Evolutionary conservation across 30 jellyfish, hydroid and myxozoan genomes (phyloP).

Genomic region (Rhopilema esculentum): DNA sequence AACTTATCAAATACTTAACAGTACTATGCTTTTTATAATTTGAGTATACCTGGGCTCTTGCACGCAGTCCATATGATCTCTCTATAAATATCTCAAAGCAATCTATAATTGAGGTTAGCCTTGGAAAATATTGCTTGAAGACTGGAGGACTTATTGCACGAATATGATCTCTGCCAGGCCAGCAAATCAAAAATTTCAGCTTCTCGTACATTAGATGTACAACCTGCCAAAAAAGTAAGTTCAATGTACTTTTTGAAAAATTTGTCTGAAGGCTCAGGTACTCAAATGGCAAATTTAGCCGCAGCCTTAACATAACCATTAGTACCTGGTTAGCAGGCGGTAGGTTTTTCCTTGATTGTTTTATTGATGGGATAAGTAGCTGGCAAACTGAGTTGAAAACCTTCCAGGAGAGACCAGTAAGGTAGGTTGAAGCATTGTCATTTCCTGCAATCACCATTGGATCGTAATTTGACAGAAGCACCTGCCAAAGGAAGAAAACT

Average conservation of each 20-base stretch:
- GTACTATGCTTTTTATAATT: constrained; percentile 27
- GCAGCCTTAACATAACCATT: background rate
- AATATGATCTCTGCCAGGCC: background rate
- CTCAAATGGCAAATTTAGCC: background rate
- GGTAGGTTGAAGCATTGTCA: background rate
- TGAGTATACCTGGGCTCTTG: constrained; percentile 44
- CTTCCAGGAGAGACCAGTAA: background rate
- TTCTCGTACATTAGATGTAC: background rate
- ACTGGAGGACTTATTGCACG: background rate
- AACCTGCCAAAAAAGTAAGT: background rate
- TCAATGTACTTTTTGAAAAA: background rate
- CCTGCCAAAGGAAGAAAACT: background rate
- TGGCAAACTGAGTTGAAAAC: background rate
- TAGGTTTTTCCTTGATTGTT: background rate
- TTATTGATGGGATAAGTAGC: background rate
- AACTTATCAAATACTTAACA: constrained; percentile 29
- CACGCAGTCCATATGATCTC: constrained; percentile 38
- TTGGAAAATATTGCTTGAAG: background rate
- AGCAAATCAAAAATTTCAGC: background rate
- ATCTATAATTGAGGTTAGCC: constrained; percentile 31
- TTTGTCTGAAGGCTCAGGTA: background rate
- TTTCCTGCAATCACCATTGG: background rate
- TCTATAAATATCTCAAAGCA: constrained; percentile 47
- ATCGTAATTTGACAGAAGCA: background rate
- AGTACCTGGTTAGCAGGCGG: background rate